Conservation (phyloP, 2,888 invertebrate genomes). For the Eupithecia insigniata region DNA sequence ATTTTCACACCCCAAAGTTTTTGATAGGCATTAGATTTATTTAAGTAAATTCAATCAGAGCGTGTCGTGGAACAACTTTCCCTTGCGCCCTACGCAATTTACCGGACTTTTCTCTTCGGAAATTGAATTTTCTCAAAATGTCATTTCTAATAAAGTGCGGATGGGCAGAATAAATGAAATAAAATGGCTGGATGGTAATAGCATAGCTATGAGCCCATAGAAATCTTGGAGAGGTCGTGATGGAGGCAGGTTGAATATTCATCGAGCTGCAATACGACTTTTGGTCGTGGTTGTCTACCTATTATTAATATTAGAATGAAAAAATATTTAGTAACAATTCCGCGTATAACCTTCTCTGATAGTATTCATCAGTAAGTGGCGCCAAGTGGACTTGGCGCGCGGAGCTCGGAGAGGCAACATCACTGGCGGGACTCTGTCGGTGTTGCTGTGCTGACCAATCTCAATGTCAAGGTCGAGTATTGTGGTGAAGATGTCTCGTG, state of each 20-base stretch:
- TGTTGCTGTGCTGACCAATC: too few species aligned
- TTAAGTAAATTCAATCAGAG: neutral
- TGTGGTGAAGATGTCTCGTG: too few species aligned
- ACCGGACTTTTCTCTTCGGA: slow-evolving; percentile 21
- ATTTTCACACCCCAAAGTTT: neutral
- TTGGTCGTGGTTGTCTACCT: slow-evolving; percentile 1
- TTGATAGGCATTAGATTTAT: neutral
- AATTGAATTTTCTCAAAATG: slow-evolving; percentile 40
- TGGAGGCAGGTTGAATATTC: slow-evolving; percentile 40
- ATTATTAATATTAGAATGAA: too few species aligned
- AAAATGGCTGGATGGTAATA: slow-evolving; percentile 36
- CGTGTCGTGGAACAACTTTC: slow-evolving; percentile 1
- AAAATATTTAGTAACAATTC: too few species aligned
- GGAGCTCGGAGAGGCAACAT: too few species aligned
- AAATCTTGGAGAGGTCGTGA: slow-evolving; percentile 1
- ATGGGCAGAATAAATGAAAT: slow-evolving; percentile 28
- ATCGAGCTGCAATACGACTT: slow-evolving; percentile 18
- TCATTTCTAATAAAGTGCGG: slow-evolving; percentile 44
- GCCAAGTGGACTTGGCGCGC: too few species aligned
- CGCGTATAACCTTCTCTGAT: too few species aligned
- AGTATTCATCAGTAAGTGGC: too few species aligned
- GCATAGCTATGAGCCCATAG: slow-evolving; percentile 39
- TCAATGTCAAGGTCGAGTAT: too few species aligned
- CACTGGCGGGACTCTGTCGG: too few species aligned
- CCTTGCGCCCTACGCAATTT: neutral